Conservation (phyloP, 2,888 invertebrate species). For the Chrysodeixis includens region DNA sequence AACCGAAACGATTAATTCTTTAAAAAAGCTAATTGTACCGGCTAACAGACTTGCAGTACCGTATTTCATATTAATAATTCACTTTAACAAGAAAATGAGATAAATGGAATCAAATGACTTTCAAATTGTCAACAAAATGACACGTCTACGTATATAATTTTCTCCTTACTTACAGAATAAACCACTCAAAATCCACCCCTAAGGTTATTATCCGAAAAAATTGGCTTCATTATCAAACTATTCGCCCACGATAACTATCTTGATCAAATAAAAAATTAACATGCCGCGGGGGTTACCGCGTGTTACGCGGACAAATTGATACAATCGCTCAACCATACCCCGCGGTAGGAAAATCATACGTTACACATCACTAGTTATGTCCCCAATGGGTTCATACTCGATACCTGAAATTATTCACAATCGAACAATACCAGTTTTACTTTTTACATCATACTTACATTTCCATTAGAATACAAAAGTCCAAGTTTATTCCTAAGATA, state of each 20-base stretch:
- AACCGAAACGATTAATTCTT: too few relatives aligned
- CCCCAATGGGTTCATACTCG: slow-evolving; percentile 28
- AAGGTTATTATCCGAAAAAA: slow-evolving; percentile 83
- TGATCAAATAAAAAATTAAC: slow-evolving; percentile 87
- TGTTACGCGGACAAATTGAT: slow-evolving; percentile 80
- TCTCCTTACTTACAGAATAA: slow-evolving; percentile 74
- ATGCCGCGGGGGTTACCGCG: slow-evolving; percentile 73
- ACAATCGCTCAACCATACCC: slow-evolving; percentile 73
- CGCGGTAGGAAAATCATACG: slow-evolving; percentile 61
- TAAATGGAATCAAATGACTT: slow-evolving; percentile 83
- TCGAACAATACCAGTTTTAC: slow-evolving; percentile 6
- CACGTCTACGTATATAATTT: slow-evolving; percentile 81
- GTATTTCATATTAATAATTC: slow-evolving; percentile 64
- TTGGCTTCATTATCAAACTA: slow-evolving; percentile 87
- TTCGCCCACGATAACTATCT: slow-evolving; percentile 81
- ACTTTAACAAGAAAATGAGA: slow-evolving; percentile 76
- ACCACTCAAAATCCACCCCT: slow-evolving; percentile 71
- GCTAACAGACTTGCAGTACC: slow-evolving; percentile 5
- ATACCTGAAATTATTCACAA: slow-evolving; percentile 12
- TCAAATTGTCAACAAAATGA: slow-evolving; percentile 83
- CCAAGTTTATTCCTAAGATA: slow-evolving; percentile 51
- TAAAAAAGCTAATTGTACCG: background rate
- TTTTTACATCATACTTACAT: slow-evolving; percentile 29
- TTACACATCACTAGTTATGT: slow-evolving; percentile 54
- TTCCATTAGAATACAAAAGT: slow-evolving; percentile 36